A percentile compares a stretch with the other conserved stretches of the same genome.
phyloP scores from a whole-genome alignment of 2,888 invertebrate genomes.

The Platycheirus albimanus region DNA sequence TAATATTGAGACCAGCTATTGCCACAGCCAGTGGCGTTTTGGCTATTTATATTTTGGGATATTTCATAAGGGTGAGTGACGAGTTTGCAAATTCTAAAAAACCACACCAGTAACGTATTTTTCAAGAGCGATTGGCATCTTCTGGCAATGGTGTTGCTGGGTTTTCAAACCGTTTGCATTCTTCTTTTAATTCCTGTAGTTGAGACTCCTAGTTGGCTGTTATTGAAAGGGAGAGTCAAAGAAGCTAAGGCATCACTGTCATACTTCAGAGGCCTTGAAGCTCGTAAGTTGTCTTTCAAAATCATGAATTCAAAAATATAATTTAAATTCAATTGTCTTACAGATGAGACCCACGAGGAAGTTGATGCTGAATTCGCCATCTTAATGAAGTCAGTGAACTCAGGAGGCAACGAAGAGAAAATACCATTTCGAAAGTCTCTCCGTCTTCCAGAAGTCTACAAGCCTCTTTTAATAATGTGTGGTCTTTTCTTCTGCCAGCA shows the following conservation, averaged over 20 bases:
- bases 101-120: neutral
- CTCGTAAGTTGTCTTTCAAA: constrained; percentile 1
- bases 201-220: constrained; percentile 88
- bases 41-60: constrained; percentile 86
- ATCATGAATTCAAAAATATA: too few relatives aligned
- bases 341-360: constrained; percentile 78
- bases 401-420: constrained; percentile 76
- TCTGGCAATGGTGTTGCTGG: constrained; percentile 79
- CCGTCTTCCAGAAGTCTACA: constrained; percentile 80
- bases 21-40: constrained; percentile 87
- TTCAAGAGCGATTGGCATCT: constrained; percentile 79
- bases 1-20: constrained; percentile 86
- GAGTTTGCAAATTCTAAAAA: too few relatives aligned
- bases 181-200: constrained; percentile 84
- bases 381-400: constrained; percentile 78
- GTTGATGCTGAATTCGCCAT: constrained; percentile 78
- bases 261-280: constrained; percentile 85
- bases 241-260: constrained; percentile 85
- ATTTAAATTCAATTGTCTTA: neutral
- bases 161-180: constrained; percentile 79
- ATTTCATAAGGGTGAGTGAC: constrained; percentile 78
- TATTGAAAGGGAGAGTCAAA: constrained; percentile 84
- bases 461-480: constrained; percentile 83
- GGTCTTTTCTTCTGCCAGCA: constrained; percentile 87
- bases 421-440: constrained; percentile 77